A percentile compares a stretch with the other conserved stretches of the same genome.
Evolutionary conservation across 2,888 invertebrate species (phyloP).

Genomic region (Ophion ellenae): DNA sequence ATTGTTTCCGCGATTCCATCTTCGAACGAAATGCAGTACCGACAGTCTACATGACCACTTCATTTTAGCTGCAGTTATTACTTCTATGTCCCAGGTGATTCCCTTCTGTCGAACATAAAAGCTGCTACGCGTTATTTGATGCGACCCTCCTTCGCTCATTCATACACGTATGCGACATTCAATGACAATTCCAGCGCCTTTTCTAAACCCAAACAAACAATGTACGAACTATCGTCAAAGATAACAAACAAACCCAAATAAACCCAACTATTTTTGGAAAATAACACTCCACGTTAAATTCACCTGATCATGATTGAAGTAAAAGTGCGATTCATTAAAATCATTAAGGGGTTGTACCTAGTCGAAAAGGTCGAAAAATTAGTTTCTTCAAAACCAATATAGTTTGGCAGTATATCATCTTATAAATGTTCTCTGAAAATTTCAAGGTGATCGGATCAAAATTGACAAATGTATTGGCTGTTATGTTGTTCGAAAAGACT

Average conservation of each 20-base stretch:
- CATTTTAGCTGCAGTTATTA: slow-evolving; percentile 9
- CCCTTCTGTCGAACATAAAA: not conserved
- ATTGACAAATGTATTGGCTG: too few relatives aligned
- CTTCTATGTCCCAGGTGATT: not conserved
- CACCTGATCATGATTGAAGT: too few relatives aligned
- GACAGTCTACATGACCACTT: slow-evolving; percentile 3
- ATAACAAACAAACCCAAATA: not conserved
- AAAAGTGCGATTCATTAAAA: too few relatives aligned
- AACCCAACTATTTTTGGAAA: not conserved
- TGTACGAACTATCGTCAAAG: not conserved
- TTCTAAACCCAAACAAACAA: not conserved
- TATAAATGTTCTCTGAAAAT: too few relatives aligned
- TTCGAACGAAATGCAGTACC: slow-evolving; percentile 52
- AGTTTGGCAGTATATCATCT: too few relatives aligned
- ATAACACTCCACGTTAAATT: too few relatives aligned
- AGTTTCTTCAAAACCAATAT: too few relatives aligned
- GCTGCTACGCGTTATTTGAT: not conserved
- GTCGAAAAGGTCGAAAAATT: too few relatives aligned
- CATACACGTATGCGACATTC: not conserved
- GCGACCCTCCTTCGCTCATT: not conserved
- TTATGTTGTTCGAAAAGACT: too few relatives aligned
- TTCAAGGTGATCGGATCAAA: too few relatives aligned
- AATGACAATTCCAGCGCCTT: not conserved
- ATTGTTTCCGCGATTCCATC: slow-evolving; percentile 54
- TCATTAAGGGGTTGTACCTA: too few relatives aligned